Base-by-base conservation (phyloP, 2,113 vertebrate species). In the Engraulis encrasicolus region DNA sequence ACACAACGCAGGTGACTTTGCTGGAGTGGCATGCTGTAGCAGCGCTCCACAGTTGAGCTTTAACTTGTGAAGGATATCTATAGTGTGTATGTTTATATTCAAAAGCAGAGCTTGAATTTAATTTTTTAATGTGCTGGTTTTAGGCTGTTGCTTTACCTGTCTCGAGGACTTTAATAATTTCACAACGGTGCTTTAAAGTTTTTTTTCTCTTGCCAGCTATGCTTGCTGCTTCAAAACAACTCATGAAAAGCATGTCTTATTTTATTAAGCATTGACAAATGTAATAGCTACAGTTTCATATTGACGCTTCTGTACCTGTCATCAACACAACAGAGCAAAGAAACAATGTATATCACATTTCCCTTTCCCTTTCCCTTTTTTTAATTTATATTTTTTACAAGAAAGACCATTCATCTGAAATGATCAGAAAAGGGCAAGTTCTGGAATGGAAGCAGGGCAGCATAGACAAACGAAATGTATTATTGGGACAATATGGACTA, bases 1-100 rank as follows among this genome's bases (percentile, higher is more conserved):
- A 77, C 86, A 85, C 78, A 87, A 82, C 90, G 87, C 88, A 91
- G 91, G 6, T 31, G 0, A 17, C 31, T 71, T 71, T 71, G 31
- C 61, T 71, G 61, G 27, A 71, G 6, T 71, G 12, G 34, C 12
- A 71, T 71, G 27, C 61, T 34, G 61, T 71, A 71, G 61, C 61
- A 71, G 34, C 27, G 34, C 61, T 71, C 12, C 27, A 23, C 31
- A 15, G 34, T 14, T 14, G 23, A 71, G 61, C 61, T 71, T 71
- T 71, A 71, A 34, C 34, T 71, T 71, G 61, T 71, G 61, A 71
- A 71, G 61, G 61, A 71, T 71, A 15, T 27, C 31, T 31, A 31
- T 31, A 34, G n/a, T n/a, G n/a, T 71, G 27, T 15, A 71, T 34
- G 27, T 34, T 71, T 18, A 71, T 71, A 34, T 5, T 15, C 2